phyloP scores from a whole-genome alignment of 2,888 invertebrate genomes.

The Xanthorhoe spadicearia region DNA sequence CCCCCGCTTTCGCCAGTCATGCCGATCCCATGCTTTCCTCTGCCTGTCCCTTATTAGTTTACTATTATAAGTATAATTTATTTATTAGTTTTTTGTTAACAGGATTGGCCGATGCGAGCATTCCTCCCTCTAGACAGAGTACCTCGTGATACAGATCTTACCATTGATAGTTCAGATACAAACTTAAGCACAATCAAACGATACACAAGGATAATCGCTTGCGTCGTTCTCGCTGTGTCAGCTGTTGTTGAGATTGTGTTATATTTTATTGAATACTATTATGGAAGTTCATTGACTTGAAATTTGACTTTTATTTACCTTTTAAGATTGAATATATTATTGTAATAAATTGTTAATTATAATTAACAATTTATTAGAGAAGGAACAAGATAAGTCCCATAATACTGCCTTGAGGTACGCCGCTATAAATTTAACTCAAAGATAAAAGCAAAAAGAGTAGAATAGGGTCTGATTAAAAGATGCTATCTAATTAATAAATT shows the following conservation, averaged over 20 bases:
- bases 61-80: no score
- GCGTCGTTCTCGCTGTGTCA: slow-evolving; percentile 58
- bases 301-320: slow-evolving; percentile 7
- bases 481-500: no score
- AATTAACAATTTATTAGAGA: not conserved
- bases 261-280: slow-evolving; percentile 59
- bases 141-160: slow-evolving; percentile 50
- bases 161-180: slow-evolving; percentile 19
- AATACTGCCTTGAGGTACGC: not conserved
- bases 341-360: not conserved
- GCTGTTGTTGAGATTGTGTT: slow-evolving; percentile 65
- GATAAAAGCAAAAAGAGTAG: no score
- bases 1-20: no score
- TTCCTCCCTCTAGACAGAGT: slow-evolving; percentile 53
- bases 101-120: slow-evolving; percentile 65
- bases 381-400: not conserved
- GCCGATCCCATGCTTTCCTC: no score
- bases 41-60: no score
- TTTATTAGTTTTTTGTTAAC: slow-evolving; percentile 8
- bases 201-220: slow-evolving; percentile 64
- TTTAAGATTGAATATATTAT: not conserved
- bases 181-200: slow-evolving; percentile 52
- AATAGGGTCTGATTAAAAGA: no score
- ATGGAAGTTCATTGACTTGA: slow-evolving; percentile 23
- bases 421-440: not conserved